Evolutionary conservation across 2,113 vertebrate genomes (phyloP).

Genomic region (Promerops cafer): DNA sequence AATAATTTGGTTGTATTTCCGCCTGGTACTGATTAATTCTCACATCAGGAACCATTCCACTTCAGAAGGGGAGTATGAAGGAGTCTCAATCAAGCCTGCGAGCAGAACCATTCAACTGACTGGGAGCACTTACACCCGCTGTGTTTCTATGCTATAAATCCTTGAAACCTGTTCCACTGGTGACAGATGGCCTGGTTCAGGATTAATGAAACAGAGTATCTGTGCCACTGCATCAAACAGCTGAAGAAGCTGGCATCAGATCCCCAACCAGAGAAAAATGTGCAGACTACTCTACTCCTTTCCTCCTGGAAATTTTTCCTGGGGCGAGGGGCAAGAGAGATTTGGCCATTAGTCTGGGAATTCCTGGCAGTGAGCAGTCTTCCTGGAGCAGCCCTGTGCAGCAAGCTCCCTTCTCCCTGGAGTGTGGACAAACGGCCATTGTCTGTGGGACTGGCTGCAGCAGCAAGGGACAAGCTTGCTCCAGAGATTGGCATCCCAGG

Average conservation of each 20-base stretch:
- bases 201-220: slow-evolving; percentile 20
- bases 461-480: neutral
- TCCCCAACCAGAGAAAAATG: neutral
- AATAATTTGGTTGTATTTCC: neutral
- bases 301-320: neutral
- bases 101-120: neutral
- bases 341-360: neutral
- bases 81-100: neutral
- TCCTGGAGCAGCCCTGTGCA: neutral
- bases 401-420: neutral
- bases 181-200: slow-evolving; percentile 22
- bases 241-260: neutral
- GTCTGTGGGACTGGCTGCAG: neutral
- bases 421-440: neutral
- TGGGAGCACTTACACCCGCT: neutral
- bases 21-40: neutral
- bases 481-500: neutral
- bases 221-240: slow-evolving; percentile 8
- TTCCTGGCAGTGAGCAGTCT: neutral
- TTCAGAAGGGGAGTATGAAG: neutral
- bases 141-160: neutral
- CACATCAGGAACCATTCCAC: neutral
- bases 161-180: slow-evolving; percentile 5
- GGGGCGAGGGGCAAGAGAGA: fast-evolving
- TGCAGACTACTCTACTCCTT: neutral